These are phyloP conservation scores for Pyrrhosoma nymphula DNA, from an alignment of 2,888 invertebrate genomes.

Conservation along the genomic window DNA sequence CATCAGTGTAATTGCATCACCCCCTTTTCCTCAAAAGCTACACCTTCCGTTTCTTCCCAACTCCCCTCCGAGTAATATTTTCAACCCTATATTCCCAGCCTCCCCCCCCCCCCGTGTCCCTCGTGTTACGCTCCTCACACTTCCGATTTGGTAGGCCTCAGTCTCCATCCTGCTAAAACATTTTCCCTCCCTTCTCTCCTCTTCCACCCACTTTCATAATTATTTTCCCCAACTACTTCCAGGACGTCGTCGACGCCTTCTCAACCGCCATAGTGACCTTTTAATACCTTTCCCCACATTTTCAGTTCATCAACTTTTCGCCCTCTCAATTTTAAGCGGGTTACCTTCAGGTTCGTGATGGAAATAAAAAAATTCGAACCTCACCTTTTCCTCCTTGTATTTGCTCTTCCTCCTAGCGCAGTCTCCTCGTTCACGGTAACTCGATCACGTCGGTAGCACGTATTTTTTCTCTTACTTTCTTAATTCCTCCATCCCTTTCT, in stretches of 20 bases:
- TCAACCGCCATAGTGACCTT: background rate
- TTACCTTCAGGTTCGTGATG: background rate
- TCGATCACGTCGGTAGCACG: no score
- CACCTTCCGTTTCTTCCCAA: background rate
- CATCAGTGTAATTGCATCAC: constrained; percentile 20
- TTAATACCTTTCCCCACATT: background rate
- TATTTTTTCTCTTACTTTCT: no score
- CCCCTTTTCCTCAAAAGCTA: background rate
- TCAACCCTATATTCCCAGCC: background rate
- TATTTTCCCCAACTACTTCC: background rate
- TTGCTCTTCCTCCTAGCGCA: no score
- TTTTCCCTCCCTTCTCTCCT: background rate
- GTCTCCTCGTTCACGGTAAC: no score
- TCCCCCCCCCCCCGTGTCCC: background rate
- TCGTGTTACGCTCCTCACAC: background rate
- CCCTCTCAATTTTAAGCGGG: background rate
- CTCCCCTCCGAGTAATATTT: no score
- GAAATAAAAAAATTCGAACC: background rate
- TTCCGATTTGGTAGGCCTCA: background rate
- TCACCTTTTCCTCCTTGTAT: no score
- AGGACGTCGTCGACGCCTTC: no score
- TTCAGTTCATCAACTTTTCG: background rate
- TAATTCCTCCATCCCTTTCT: no score
- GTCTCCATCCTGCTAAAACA: no score
- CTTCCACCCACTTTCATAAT: background rate